Percentiles rank a stretch among this genome's conserved stretches.
Conservation (phyloP, 1,140 invertebrate species). For the Paraescarpia echinospica region DNA sequence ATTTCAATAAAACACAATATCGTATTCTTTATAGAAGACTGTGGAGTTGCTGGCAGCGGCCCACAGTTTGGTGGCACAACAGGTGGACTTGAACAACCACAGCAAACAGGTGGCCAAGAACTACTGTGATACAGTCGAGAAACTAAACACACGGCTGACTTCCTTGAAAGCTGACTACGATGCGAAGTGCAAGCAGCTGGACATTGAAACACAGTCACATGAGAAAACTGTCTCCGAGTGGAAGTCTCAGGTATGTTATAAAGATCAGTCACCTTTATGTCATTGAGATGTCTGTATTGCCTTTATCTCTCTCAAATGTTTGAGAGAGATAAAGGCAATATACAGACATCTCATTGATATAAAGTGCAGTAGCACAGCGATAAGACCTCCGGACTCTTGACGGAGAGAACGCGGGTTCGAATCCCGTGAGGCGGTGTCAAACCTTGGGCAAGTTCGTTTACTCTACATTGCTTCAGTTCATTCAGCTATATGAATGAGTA, state of each 20-base stretch:
- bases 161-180: not conserved
- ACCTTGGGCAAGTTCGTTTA: too few species aligned
- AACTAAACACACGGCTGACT: not conserved
- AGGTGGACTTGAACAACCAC: not conserved
- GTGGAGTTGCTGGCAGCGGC: not conserved
- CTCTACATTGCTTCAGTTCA: too few species aligned
- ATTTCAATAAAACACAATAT: not conserved
- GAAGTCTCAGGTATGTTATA: not conserved
- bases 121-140: not conserved
- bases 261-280: not conserved
- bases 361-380: too few species aligned
- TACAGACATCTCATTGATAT: too few species aligned
- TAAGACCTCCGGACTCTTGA: too few species aligned
- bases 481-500: too few species aligned
- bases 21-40: not conserved
- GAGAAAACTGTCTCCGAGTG: not conserved
- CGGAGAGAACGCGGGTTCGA: too few species aligned
- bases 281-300: not conserved
- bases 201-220: slow-evolving; percentile 1
- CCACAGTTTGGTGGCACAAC: not conserved
- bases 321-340: too few species aligned
- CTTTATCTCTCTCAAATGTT: not conserved
- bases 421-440: too few species aligned
- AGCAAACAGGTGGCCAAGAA: not conserved
- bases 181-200: not conserved